Evolutionary conservation across 2,888 invertebrate genomes (phyloP).

Genomic region (Adela reaumurella): DNA sequence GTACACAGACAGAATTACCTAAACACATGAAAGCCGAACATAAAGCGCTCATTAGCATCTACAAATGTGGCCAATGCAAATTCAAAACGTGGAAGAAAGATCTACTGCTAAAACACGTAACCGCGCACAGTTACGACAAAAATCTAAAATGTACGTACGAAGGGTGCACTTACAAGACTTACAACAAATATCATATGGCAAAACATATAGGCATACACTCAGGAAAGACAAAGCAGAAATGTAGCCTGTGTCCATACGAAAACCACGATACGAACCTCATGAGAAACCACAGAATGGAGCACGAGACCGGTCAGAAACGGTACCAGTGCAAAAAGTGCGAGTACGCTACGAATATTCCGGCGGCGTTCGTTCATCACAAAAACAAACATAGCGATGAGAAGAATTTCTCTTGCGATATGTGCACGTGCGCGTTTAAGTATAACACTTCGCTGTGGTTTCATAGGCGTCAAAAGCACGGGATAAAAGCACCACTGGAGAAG

Average conservation of each 20-base stretch:
- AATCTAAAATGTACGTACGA: constrained; percentile 17
- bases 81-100: constrained; percentile 34
- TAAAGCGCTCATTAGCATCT: constrained; percentile 24
- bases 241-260: constrained; percentile 38
- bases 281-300: constrained; percentile 42
- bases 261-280: constrained; percentile 46
- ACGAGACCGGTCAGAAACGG: constrained; percentile 35
- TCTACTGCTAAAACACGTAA: constrained; percentile 37
- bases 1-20: neutral
- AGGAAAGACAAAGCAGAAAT: constrained; percentile 35
- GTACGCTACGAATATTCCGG: constrained; percentile 40
- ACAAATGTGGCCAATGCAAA: constrained; percentile 39
- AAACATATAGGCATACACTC: constrained; percentile 35
- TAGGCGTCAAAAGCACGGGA: no score
- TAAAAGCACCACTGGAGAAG: no score
- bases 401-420: constrained; percentile 44
- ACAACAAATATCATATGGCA: constrained; percentile 36
- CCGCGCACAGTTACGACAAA: constrained; percentile 33
- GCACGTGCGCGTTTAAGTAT: constrained; percentile 45
- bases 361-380: constrained; percentile 43
- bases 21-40: constrained; percentile 3
- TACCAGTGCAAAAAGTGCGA: constrained; percentile 42
- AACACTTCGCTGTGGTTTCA: constrained; percentile 29
- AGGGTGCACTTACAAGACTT: constrained; percentile 37
- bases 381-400: constrained; percentile 45